phyloP scores from a whole-genome alignment of 2,888 invertebrate genomes.

The Drosophila birchii region DNA sequence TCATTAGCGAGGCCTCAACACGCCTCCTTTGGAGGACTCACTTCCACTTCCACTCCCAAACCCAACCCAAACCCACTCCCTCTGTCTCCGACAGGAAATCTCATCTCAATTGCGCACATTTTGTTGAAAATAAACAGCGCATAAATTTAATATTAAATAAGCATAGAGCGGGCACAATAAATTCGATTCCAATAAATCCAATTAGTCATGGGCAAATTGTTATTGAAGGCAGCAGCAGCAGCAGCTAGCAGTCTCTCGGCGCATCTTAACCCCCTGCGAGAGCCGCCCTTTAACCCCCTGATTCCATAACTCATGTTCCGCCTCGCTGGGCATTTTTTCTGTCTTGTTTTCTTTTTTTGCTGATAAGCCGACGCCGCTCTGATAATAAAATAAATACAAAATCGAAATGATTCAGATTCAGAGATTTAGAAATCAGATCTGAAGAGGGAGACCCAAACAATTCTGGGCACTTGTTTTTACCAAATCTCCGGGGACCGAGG shows the following conservation, averaged over 20 bases:
- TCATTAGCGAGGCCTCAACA: constrained; percentile 75
- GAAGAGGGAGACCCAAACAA: constrained; percentile 42
- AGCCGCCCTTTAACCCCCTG: constrained; percentile 9
- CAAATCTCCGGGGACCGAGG: constrained; percentile 24
- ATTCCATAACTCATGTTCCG: constrained; percentile 65
- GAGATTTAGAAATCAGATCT: not conserved
- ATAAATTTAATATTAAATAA: constrained; percentile 78
- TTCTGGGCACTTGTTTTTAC: constrained; percentile 34
- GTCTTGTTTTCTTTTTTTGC: constrained; percentile 41
- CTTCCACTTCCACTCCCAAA: not conserved
- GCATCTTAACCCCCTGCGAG: constrained; percentile 15
- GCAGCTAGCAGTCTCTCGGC: not conserved
- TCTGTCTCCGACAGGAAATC: not conserved
- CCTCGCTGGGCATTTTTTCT: constrained; percentile 68
- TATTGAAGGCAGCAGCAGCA: constrained; percentile 64
- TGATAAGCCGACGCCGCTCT: constrained; percentile 61
- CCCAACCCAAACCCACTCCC: not conserved
- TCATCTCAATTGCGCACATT: not conserved
- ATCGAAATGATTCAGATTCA: constrained; percentile 1
- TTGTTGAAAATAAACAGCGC: constrained; percentile 66
- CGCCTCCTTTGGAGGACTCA: constrained; percentile 26
- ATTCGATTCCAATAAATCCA: constrained; percentile 83
- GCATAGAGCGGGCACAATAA: constrained; percentile 76
- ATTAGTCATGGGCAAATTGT: constrained; percentile 83
- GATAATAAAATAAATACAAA: constrained; percentile 45